Percentiles rank a stretch among this genome's conserved stretches.
Evolutionary conservation across 2,797 vertebrate species (phyloP).

Genomic region (Clarias platycephalus): DNA sequence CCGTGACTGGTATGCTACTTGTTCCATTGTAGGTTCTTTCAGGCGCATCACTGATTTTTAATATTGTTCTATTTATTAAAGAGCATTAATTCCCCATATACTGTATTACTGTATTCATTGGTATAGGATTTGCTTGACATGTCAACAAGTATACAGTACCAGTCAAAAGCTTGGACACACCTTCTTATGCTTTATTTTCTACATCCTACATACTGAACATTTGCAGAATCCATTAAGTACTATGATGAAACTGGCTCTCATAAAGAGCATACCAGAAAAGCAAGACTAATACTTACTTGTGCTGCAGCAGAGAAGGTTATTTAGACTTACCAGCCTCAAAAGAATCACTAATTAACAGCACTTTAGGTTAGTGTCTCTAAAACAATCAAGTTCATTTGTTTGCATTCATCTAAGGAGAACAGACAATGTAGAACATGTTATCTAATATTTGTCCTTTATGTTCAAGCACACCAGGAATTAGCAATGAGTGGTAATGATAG

Average conservation of each 20-base stretch:
- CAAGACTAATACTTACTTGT: too few species aligned
- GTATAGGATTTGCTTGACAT: background rate
- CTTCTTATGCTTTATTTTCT: too few species aligned
- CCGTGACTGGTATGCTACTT: conserved; percentile 79
- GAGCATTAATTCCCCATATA: background rate
- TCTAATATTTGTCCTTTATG: background rate
- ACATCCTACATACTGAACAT: too few species aligned
- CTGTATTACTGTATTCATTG: background rate
- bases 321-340: too few species aligned
- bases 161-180: too few species aligned
- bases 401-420: background rate
- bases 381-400: background rate
- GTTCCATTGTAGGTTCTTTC: conserved; percentile 79
- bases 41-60: conserved; percentile 79
- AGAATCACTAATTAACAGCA: too few species aligned
- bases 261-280: too few species aligned
- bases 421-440: background rate
- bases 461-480: background rate
- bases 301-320: too few species aligned
- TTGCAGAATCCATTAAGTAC: too few species aligned
- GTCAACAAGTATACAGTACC: background rate
- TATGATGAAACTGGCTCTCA: too few species aligned
- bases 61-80: conserved; percentile 57
- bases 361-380: background rate
- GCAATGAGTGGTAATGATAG: background rate